Conservation (phyloP, 2,888 invertebrate species). For the Rhagonycha fulva region DNA sequence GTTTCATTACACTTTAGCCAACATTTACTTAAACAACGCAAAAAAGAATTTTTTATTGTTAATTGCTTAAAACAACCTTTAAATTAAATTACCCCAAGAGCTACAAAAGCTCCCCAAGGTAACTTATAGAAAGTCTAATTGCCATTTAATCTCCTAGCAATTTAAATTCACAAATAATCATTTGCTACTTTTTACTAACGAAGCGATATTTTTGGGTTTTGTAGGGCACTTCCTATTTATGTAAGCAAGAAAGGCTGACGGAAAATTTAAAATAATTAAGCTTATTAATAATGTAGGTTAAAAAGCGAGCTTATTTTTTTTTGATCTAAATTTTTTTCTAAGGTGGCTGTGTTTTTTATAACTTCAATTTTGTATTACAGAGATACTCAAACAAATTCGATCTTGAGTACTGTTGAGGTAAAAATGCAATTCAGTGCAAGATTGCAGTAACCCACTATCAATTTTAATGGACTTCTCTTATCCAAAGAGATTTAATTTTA, state of each 20-base stretch:
- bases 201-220: neutral
- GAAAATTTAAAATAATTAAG: neutral
- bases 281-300: neutral
- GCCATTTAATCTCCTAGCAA: neutral
- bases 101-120: neutral
- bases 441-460: too few relatives aligned
- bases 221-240: neutral
- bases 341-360: too few relatives aligned
- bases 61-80: neutral
- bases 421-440: too few relatives aligned
- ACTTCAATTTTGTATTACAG: too few relatives aligned
- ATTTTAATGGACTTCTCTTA: too few relatives aligned
- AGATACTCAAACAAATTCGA: too few relatives aligned
- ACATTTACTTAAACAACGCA: neutral
- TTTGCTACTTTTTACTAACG: neutral
- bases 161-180: neutral
- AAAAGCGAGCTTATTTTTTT: neutral
- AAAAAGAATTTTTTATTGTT: neutral
- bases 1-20: neutral
- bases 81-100: neutral
- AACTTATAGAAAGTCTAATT: neutral
- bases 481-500: too few relatives aligned
- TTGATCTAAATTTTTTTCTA: neutral
- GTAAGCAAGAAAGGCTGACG: neutral
- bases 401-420: too few relatives aligned